phyloP scores from a whole-genome alignment of 2,888 invertebrate genomes.

The Ptycholaimellus sp. region DNA sequence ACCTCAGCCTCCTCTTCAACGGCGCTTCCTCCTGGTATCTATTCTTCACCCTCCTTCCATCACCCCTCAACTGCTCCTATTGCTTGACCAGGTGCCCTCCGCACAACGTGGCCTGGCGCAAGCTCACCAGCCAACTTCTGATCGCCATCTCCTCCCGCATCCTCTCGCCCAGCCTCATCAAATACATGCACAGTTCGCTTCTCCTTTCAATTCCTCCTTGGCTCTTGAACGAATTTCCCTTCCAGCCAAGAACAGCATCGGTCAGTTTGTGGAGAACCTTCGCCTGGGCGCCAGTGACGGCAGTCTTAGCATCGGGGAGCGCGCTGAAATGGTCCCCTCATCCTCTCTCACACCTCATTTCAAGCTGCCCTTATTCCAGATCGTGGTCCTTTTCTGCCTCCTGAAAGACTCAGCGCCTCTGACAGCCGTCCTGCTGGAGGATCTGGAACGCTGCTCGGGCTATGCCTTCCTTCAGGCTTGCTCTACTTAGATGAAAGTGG shows the following conservation, averaged over 20 bases:
- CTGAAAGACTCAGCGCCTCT: slow-evolving; percentile 88
- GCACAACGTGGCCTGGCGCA: slow-evolving; percentile 81
- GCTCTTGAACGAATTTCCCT: slow-evolving; percentile 15
- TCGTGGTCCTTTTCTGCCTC: slow-evolving; percentile 87
- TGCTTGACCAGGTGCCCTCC: slow-evolving; percentile 67
- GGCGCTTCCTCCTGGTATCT: slow-evolving; percentile 39
- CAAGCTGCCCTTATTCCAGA: slow-evolving; percentile 36
- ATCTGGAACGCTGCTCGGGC: slow-evolving; percentile 78
- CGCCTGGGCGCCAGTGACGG: slow-evolving; percentile 8
- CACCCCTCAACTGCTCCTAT: too few species aligned
- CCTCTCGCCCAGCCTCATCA: slow-evolving; percentile 66
- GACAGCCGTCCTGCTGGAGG: slow-evolving; percentile 70
- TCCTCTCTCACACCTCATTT: too few species aligned
- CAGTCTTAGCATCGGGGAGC: slow-evolving; percentile 10
- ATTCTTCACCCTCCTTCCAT: too few species aligned
- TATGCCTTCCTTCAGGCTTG: too few species aligned
- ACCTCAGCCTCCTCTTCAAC: slow-evolving; percentile 71
- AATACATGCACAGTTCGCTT: slow-evolving; percentile 75
- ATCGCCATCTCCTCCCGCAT: slow-evolving; percentile 85
- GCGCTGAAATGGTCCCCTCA: slow-evolving; percentile 14
- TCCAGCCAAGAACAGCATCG: slow-evolving; percentile 77
- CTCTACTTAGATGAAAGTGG: too few species aligned
- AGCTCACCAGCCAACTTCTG: slow-evolving; percentile 82
- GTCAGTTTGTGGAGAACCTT: slow-evolving; percentile 53
- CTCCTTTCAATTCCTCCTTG: slow-evolving; percentile 1